Evolutionary conservation across 2,113 vertebrate genomes (phyloP).

Genomic region (Grammomys surdaster): DNA sequence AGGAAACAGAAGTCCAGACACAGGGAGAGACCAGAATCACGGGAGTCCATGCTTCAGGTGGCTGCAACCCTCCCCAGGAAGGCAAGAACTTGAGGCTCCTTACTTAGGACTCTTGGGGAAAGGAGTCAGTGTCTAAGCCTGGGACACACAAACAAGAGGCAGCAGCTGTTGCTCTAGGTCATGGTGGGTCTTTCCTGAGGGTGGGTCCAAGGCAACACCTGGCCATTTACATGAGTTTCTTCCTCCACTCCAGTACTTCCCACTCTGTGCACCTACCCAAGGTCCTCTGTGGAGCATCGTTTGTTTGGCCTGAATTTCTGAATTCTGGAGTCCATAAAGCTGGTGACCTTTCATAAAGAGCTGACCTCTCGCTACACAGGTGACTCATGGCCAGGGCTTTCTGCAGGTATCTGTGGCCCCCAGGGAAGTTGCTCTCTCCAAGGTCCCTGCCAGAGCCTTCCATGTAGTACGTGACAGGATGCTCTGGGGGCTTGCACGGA

Average conservation of each 20-base stretch:
- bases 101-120: background rate
- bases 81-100: slow-evolving; percentile 69
- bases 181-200: too few relatives aligned
- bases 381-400: background rate
- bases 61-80: slow-evolving; percentile 13
- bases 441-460: slow-evolving; percentile 86
- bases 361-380: background rate
- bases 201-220: background rate
- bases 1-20: slow-evolving; percentile 71
- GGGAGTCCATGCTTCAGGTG: slow-evolving; percentile 76
- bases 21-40: slow-evolving; percentile 46
- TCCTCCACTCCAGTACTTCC: background rate
- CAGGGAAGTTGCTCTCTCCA: accelerated
- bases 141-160: background rate
- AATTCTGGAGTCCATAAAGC: background rate
- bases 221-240: background rate
- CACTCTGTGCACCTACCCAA: background rate
- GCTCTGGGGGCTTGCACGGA: slow-evolving; percentile 93
- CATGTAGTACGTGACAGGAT: slow-evolving; percentile 93
- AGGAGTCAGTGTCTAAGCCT: too few relatives aligned
- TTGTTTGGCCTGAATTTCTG: background rate
- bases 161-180: background rate
- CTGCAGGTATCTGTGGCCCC: slow-evolving; percentile 36
- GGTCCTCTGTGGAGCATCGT: background rate
- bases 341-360: background rate